Base-by-base conservation (phyloP, 2,113 vertebrate genomes). In the Trogon surrucura region DNA sequence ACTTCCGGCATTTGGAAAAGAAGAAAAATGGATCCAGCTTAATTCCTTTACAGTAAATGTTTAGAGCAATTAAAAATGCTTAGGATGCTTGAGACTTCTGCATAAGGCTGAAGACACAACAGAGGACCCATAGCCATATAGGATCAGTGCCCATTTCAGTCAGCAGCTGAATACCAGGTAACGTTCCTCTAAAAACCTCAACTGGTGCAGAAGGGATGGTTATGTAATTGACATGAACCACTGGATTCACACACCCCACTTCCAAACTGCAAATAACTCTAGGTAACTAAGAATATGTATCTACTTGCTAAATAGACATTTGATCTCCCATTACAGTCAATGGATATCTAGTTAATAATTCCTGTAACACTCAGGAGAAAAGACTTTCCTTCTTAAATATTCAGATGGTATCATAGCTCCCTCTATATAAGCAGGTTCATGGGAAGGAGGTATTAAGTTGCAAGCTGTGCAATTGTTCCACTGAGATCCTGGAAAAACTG, bases 381-480 rank as follows among this genome's bases (percentile, higher is more conserved):
- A n/a, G 58, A 54, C 7, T 80, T 91, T 51, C 29, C 32, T 84
- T 65, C 69, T 85, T 65, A 92, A 93, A 78, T 78, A 87, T 73
- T 73, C 54, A 72, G 6, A 18, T 41, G 25, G 9, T 69, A 51
- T 72, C 64, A 56, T 48, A 72, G 7, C 44, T 84, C 88, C 54
- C 30, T 77, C 58, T 67, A 75, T 72, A 57, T n/a, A 72, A 58
- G 13, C 13, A 3, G 34, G 66, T 67, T 61, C 48, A 38, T 9
- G 20, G 22, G 17, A 95, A 87, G 19, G 8, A 77, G 16, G 50
- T 9, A 62, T 58, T 57, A 86, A 72, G 9, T 30, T 80, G 23
- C 25, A 86, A 83, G 30, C 3, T 77, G 50, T 50, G 6, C 11
- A 73, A 30, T n/a, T 77, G 58, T 69, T 73, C 78, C 32, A 22